Evolutionary conservation across 53 echinoderm and acorn worm species (phyloP).

Genomic region (Luidia sarsii): DNA sequence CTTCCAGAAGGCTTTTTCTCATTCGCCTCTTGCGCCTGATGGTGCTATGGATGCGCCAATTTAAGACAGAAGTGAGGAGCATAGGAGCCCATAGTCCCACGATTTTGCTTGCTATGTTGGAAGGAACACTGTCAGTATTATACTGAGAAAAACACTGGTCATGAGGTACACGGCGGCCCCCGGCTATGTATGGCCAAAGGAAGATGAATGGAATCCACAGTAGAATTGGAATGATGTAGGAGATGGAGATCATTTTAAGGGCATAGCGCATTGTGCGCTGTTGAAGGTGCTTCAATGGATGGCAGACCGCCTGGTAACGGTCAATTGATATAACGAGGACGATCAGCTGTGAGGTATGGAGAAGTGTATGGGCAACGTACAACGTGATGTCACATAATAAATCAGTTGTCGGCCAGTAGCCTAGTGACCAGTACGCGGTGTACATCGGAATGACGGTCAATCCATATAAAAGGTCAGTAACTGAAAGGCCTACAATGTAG

Average conservation of each 20-base stretch:
- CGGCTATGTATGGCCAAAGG: slow-evolving; percentile 61
- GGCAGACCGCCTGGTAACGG: slow-evolving; percentile 60
- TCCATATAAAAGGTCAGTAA: slow-evolving; percentile 42
- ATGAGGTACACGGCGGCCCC: slow-evolving; percentile 12
- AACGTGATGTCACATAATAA: slow-evolving; percentile 42
- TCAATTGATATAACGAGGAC: slow-evolving; percentile 53
- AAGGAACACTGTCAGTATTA: slow-evolving; percentile 42
- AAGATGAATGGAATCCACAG: slow-evolving; percentile 57
- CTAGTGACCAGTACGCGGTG: slow-evolving; percentile 47
- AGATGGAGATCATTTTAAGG: slow-evolving; percentile 44
- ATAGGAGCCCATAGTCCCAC: slow-evolving; percentile 63
- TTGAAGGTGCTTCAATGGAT: slow-evolving; percentile 54
- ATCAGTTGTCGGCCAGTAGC: slow-evolving; percentile 39
- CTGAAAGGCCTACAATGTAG: slow-evolving; percentile 56
- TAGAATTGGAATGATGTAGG: slow-evolving; percentile 57
- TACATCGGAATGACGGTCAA: slow-evolving; percentile 59
- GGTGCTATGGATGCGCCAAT: slow-evolving; percentile 47
- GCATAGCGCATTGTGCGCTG: slow-evolving; percentile 53
- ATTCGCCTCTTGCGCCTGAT: background rate
- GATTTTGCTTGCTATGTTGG: slow-evolving; percentile 43
- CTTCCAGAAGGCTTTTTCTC: background rate
- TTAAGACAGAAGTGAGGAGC: slow-evolving; percentile 28
- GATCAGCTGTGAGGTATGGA: slow-evolving; percentile 31
- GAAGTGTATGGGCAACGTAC: slow-evolving; percentile 49
- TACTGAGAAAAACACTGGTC: slow-evolving; percentile 62